Conservation (phyloP, 2,888 invertebrate species). For the Lithophane leautieri region DNA sequence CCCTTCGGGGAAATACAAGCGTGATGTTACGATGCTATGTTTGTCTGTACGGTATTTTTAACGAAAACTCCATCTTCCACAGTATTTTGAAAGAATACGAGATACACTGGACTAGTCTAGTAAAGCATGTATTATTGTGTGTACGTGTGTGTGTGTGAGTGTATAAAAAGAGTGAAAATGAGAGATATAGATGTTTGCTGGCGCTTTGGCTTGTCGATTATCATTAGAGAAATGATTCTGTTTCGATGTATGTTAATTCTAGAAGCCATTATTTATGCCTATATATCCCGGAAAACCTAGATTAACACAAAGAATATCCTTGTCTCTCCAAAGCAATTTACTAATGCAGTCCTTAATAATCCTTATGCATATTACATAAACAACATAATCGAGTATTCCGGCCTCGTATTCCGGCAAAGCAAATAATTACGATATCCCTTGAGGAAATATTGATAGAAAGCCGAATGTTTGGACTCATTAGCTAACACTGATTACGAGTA, state of each 20-base stretch:
- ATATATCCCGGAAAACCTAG: background rate
- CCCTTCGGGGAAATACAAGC: no score
- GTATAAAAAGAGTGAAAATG: no score
- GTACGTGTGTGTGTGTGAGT: no score
- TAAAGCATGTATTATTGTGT: no score
- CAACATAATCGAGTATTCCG: constrained; percentile 31
- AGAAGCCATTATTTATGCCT: no score
- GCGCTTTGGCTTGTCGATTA: no score
- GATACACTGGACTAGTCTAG: background rate
- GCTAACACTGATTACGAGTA: constrained; percentile 46
- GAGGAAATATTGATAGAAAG: constrained; percentile 69
- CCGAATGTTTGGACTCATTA: constrained; percentile 52
- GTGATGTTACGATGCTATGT: no score
- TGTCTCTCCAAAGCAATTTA: background rate
- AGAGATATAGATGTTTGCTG: no score
- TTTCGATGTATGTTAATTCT: no score
- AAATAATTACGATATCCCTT: constrained; percentile 66
- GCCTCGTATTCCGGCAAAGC: constrained; percentile 45
- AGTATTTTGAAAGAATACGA: background rate
- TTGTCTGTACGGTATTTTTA: background rate
- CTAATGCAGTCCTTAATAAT: constrained; percentile 28
- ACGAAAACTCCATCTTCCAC: background rate
- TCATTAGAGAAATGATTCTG: no score
- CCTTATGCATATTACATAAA: constrained; percentile 38
- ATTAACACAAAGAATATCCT: no score